Evolutionary conservation across 2,113 vertebrate genomes (phyloP), one percentile per base, ranked within the genome.

Genomic region (Carassius carassius): DNA sequence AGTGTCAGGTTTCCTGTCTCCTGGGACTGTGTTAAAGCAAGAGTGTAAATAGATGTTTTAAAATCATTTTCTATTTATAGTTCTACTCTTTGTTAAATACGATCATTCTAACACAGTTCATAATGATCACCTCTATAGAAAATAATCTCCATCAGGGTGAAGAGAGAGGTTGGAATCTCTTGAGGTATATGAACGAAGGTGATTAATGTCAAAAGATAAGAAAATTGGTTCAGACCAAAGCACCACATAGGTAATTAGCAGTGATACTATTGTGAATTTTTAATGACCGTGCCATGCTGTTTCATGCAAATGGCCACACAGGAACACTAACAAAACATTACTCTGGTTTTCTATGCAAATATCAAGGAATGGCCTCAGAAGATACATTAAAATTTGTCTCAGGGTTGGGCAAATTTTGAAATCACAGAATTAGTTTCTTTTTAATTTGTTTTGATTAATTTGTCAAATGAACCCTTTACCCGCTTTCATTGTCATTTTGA

Each of bases 171-270:
- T 5, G 0, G n/a, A 56, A 13, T 81, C 41, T 67, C 19, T 29
- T 23, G 58, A 63, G 78, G n/a, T 25, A 47, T 63, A 19, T 62
- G 35, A 37, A 78, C 9, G 32, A 54, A 60, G 32, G 54, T 78
- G 5, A 78, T 60, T 78, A 78, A 78, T 1, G 23, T 35, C 49
- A 49, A 35, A 56, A 56, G 25, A 77, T 79, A 56, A 17, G 35
- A 41, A 78, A 78, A 37, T 44, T 41, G 7, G 37, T 47, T 80
- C n/a, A 29, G 35, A 65, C 37, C 17, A 35, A 54, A 70, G 47
- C 41, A 35, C 47, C 79, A 35, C 41, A 81, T 23, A 44, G 60
- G 35, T 80, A 63, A 62, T 79, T 79, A 65, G 78, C 14, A 29
- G 60, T 65, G 47, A 80, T 47, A 23, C 77, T 49, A 11, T 17